Evolutionary conservation across 2,888 invertebrate species (phyloP).

Genomic region (Altica lythri): DNA sequence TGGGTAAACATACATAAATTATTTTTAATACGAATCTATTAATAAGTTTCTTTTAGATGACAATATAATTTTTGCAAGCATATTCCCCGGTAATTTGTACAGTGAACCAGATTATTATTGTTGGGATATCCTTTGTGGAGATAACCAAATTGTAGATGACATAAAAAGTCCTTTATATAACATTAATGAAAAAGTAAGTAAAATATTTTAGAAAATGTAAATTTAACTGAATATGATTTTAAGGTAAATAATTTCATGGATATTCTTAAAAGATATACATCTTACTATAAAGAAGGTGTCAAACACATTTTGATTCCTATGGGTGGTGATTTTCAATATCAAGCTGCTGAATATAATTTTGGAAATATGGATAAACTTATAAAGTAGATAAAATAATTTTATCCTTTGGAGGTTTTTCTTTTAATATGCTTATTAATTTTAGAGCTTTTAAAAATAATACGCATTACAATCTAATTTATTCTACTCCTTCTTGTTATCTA

Average conservation of each 20-base stretch:
- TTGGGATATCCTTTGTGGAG: constrained; percentile 60
- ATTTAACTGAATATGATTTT: too few relatives aligned
- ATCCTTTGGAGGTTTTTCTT: too few relatives aligned
- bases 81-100: constrained; percentile 49
- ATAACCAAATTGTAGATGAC: constrained; percentile 63
- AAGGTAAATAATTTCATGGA: constrained; percentile 50
- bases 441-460: constrained; percentile 52
- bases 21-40: not conserved
- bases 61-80: constrained; percentile 42
- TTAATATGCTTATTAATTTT: constrained; percentile 19
- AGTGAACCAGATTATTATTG: constrained; percentile 65
- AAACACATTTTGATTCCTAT: constrained; percentile 67
- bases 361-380: constrained; percentile 64
- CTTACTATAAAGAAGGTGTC: constrained; percentile 54
- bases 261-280: constrained; percentile 49
- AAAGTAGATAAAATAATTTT: constrained; percentile 42
- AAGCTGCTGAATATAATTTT: constrained; percentile 64
- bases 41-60: constrained; percentile 41
- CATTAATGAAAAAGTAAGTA: constrained; percentile 53
- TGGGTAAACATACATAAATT: constrained; percentile 60
- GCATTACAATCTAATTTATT: constrained; percentile 75
- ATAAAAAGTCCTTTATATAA: constrained; percentile 62
- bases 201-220: too few relatives aligned
- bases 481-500: constrained; percentile 82
- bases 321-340: constrained; percentile 70